Percentiles rank a stretch among this genome's conserved stretches.
Evolutionary conservation across 2,888 invertebrate species (phyloP).

Genomic region (Baccha elongata): DNA sequence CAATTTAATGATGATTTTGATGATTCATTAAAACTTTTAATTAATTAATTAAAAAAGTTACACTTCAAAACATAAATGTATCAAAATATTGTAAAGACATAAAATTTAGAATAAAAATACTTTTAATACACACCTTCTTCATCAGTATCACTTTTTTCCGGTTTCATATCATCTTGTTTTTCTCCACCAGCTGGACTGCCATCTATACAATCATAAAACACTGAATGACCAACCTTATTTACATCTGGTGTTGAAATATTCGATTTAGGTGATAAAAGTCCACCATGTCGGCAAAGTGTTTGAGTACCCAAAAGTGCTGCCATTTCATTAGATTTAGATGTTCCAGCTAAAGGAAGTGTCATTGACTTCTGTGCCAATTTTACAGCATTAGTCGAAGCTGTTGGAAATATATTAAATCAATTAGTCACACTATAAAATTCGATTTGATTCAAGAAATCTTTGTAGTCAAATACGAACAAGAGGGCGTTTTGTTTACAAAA

Average conservation of each 20-base stretch:
- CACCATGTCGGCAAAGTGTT: conserved; percentile 58
- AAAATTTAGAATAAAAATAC: too few species aligned
- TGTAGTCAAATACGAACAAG: conserved; percentile 26
- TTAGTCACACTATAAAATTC: background rate
- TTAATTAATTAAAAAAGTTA: too few species aligned
- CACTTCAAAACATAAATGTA: too few species aligned
- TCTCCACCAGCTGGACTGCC: conserved; percentile 83
- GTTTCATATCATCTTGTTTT: conserved; percentile 91
- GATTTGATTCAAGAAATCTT: background rate
- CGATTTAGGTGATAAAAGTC: conserved; percentile 71
- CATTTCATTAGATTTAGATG: conserved; percentile 74
- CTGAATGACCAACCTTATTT: conserved; percentile 82
- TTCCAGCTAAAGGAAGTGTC: conserved; percentile 78
- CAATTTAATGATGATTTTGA: too few species aligned
- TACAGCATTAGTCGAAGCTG: conserved; percentile 62
- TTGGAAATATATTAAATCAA: conserved; percentile 18
- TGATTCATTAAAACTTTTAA: too few species aligned
- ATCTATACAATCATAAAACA: conserved; percentile 82
- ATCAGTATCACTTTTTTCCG: conserved; percentile 86
- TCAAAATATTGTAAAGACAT: too few species aligned
- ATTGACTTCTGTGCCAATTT: conserved; percentile 77
- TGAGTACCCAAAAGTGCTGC: conserved; percentile 43
- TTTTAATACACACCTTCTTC: conserved; percentile 86
- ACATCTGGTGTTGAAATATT: conserved; percentile 79
- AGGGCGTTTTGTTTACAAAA: conserved; percentile 55